phyloP scores from a whole-genome alignment of 2,797 vertebrate species.

The Cercopithecus neglectus region DNA sequence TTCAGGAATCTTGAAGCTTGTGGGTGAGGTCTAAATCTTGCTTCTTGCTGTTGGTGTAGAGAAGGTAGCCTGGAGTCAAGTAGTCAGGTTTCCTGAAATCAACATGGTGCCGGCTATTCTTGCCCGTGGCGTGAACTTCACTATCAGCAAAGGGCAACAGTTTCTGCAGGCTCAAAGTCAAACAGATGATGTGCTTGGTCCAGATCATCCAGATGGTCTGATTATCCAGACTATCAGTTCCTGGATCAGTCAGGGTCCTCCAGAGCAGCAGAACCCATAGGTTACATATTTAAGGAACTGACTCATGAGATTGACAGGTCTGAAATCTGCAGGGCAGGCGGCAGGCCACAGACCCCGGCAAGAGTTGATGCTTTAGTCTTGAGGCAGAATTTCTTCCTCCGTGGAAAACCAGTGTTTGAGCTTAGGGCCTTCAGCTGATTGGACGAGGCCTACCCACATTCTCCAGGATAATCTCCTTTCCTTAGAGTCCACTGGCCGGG shows the following conservation, averaged over 20 bases:
- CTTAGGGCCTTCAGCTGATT: accelerated
- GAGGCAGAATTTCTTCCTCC: background rate
- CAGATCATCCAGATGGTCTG: too few relatives aligned
- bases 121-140: background rate
- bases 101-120: accelerated
- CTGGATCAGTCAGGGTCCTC: background rate
- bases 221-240: accelerated
- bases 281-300: accelerated
- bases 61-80: accelerated
- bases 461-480: accelerated
- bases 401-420: background rate
- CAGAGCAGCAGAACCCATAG: accelerated
- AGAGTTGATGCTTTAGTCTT: accelerated
- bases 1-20: background rate
- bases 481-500: accelerated
- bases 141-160: background rate
- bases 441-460: accelerated
- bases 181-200: background rate
- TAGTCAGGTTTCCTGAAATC: accelerated
- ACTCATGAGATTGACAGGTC: accelerated
- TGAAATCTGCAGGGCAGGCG: background rate
- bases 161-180: background rate
- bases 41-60: accelerated
- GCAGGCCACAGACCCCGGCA: background rate
- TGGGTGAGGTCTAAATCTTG: background rate